These are phyloP conservation scores for Anguilla japonica DNA, from an alignment of 2,113 vertebrate species.

Conservation along the genomic window DNA sequence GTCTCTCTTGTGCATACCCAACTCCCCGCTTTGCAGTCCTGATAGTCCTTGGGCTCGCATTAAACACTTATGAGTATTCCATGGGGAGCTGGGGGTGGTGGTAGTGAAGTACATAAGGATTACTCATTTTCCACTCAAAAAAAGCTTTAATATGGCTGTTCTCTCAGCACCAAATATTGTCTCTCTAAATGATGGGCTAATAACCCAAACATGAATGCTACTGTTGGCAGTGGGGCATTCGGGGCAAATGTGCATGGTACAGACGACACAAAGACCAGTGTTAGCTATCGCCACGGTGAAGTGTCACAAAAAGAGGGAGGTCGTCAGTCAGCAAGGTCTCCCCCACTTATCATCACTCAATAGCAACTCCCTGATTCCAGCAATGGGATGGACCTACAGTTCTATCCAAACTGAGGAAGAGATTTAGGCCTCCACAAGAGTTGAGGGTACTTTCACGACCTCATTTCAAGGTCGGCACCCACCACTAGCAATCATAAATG, in stretches of 20 bases:
- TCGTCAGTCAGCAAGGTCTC: too few species aligned
- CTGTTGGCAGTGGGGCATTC: background rate
- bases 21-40: background rate
- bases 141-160: background rate
- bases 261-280: too few species aligned
- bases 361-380: too few species aligned
- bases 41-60: conserved; percentile 19
- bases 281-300: too few species aligned
- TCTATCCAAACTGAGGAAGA: background rate
- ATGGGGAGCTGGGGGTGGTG: background rate
- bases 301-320: too few species aligned
- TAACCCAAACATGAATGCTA: too few species aligned
- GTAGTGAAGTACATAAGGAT: background rate
- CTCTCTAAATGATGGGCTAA: background rate
- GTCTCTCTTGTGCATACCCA: background rate
- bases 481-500: background rate
- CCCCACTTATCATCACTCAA: too few species aligned
- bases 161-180: background rate
- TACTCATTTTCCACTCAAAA: background rate
- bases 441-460: background rate
- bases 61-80: conserved; percentile 7
- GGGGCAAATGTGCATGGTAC: too few species aligned
- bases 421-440: too few species aligned
- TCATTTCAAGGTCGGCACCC: background rate
- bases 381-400: background rate